A percentile compares a stretch with the other conserved stretches of the same genome.
Conservation (phyloP, 2,888 invertebrate genomes). For the Monoplex corrugatus region DNA sequence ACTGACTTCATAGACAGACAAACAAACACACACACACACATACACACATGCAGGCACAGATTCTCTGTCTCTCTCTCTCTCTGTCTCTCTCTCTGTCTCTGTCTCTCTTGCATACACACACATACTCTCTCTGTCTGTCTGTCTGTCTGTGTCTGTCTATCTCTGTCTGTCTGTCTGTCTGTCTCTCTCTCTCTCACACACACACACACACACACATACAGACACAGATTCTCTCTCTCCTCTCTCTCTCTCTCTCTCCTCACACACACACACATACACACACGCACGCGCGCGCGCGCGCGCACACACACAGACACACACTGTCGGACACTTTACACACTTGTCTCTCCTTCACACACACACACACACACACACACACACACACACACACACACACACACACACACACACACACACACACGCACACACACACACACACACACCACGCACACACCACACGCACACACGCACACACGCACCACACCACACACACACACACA, state of each 20-base stretch:
- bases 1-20: too few relatives aligned
- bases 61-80: not conserved
- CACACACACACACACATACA: not conserved
- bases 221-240: too few relatives aligned
- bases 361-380: conserved; percentile 30
- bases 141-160: too few relatives aligned
- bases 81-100: too few relatives aligned
- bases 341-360: too few relatives aligned
- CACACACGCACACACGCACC: conserved; percentile 16
- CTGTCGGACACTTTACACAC: not conserved
- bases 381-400: conserved; percentile 10
- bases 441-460: conserved; percentile 14
- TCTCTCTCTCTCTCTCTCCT: too few relatives aligned
- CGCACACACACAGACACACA: not conserved
- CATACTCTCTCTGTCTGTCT: too few relatives aligned
- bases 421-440: conserved; percentile 21
- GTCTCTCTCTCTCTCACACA: too few relatives aligned
- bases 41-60: not conserved
- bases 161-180: too few relatives aligned
- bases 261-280: not conserved
- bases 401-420: conserved; percentile 19
- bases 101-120: too few relatives aligned
- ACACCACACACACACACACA: not conserved
- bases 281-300: not conserved
- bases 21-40: not conserved